These are phyloP conservation scores for Hylaeus volcanicus DNA, from an alignment of 1,140 invertebrate genomes.

Conservation along the genomic window DNA sequence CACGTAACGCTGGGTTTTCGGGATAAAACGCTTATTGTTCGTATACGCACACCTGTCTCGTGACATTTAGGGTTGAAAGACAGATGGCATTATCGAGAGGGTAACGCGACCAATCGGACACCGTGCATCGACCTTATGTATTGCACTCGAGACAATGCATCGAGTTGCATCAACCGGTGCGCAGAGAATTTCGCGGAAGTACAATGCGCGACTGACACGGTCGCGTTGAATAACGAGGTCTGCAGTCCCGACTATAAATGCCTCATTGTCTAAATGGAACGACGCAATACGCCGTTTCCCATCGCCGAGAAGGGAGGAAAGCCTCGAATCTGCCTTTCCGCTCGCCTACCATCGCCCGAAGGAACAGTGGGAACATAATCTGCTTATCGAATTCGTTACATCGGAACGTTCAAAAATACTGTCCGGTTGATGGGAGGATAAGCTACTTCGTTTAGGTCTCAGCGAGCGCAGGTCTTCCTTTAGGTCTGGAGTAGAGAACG, in stretches of 20 bases:
- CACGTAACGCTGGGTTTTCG: too few relatives aligned
- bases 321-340: constrained; percentile 19
- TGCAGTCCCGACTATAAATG: constrained; percentile 40
- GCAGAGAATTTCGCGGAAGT: constrained; percentile 50
- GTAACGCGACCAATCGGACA: neutral
- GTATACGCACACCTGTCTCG: too few relatives aligned
- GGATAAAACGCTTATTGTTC: too few relatives aligned
- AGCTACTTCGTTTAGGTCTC: too few relatives aligned
- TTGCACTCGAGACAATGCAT: constrained; percentile 44
- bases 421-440: neutral
- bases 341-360: neutral
- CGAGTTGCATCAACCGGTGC: constrained; percentile 29
- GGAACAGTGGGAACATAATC: constrained; percentile 13
- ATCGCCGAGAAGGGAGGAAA: constrained; percentile 19
- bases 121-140: constrained; percentile 20
- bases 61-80: too few relatives aligned
- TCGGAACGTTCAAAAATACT: neutral
- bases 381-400: constrained; percentile 15
- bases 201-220: constrained; percentile 51
- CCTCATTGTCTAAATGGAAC: constrained; percentile 49
- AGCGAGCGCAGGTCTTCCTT: too few relatives aligned
- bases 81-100: too few relatives aligned
- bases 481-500: too few relatives aligned
- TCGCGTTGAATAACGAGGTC: constrained; percentile 55
- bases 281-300: constrained; percentile 39